Evolutionary conservation across 2,113 vertebrate genomes (phyloP), one percentile per base, ranked within the genome.

Genomic region (Plectropomus leopardus): DNA sequence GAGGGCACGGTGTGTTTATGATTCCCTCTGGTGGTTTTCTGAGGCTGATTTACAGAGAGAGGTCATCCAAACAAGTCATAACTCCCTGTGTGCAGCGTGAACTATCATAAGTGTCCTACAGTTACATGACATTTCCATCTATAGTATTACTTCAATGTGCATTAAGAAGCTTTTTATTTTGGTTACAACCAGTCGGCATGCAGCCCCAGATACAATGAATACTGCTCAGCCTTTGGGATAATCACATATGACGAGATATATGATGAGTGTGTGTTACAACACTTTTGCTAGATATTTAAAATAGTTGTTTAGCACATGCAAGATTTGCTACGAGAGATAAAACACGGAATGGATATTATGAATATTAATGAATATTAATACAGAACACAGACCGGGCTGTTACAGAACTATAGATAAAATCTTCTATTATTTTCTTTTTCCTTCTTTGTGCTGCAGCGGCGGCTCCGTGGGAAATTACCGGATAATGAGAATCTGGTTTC

Each of bases 381-480:
- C 2, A 21, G 30, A 28, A 47, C 10, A 47, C 2, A 69, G 10
- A n/a, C 9, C 63, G 28, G 30, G 45, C 40, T 40, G 23, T 51
- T 16, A 23, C 45, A 34, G 10, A 51, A 15, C n/a, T 48, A 3
- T 16, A 32, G 48, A 64, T 53, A 32, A 69, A 48, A 63, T 57
- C 30, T 61, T 4, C 13, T 34, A 30, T 51, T 51, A 3, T 66
- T 32, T 59, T 19, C 1, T 15, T 28, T 32, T 32, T 16, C 57
- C 23, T 4, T 48, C 36, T 11, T 16, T 24, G 14, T 30, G 24
- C 26, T 32, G 60, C 66, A 68, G 76, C 15, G 44, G 32, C 23
- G 60, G 34, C 71, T 75, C 50, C 57, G 21, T 34, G 76, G 70
- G 59, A 79, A 85, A 80, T 60, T 16, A 76, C 24, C 34, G 40